A percentile compares a stretch with the other conserved stretches of the same genome.
Evolutionary conservation across 53 echinoderm and acorn worm species (phyloP).

Genomic region (Luidia sarsii): DNA sequence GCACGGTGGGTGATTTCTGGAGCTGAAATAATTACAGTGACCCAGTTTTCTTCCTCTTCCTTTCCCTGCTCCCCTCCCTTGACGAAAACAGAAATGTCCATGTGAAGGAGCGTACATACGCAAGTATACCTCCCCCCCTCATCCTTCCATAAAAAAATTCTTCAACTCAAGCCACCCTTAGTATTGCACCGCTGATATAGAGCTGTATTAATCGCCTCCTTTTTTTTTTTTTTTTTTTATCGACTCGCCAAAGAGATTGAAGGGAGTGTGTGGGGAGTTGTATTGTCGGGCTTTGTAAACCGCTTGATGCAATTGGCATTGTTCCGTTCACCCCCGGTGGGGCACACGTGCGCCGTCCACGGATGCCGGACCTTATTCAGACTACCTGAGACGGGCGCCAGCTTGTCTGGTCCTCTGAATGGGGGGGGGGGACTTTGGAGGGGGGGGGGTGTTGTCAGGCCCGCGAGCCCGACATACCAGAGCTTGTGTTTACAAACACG

Average conservation of each 20-base stretch:
- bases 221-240: no score
- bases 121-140: no score
- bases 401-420: constrained; percentile 35
- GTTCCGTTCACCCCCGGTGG: not conserved
- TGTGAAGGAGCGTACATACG: no score
- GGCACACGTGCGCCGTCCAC: constrained; percentile 18
- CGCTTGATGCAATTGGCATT: constrained; percentile 37
- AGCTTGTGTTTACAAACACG: constrained; percentile 47
- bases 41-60: no score
- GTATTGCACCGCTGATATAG: no score
- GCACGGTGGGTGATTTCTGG: no score
- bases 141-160: no score
- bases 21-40: no score
- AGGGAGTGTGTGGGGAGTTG: no score
- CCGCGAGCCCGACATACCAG: constrained; percentile 5
- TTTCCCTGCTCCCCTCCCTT: no score
- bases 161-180: no score
- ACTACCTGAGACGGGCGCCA: constrained; percentile 29
- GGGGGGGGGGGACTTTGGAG: not conserved
- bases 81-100: no score
- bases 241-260: constrained; percentile 12
- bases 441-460: not conserved
- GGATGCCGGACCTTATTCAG: constrained; percentile 13
- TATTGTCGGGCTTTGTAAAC: constrained; percentile 22
- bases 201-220: constrained; percentile 9